These are phyloP conservation scores for Papilio demoleus DNA, from an alignment of 2,888 invertebrate genomes.

Conservation along the genomic window DNA sequence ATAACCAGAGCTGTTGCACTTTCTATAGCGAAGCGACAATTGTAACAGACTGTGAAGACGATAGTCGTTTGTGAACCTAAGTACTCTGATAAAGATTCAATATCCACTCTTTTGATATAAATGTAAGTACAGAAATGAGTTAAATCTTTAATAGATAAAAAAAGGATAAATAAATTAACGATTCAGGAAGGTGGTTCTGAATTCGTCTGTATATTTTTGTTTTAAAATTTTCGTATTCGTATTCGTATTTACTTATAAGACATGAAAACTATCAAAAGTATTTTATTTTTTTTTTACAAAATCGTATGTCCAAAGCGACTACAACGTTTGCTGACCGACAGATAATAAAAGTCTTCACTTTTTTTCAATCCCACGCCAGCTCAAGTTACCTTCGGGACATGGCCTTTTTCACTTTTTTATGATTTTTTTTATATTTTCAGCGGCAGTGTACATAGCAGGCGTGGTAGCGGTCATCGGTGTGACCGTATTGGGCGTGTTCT, in stretches of 20 bases:
- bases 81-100: not conserved
- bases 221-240: not conserved
- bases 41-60: conserved; percentile 2
- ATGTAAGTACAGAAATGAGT: not conserved
- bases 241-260: too few species aligned
- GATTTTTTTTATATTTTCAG: conserved; percentile 70
- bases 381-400: not conserved
- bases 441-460: conserved; percentile 92
- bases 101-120: not conserved
- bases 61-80: not conserved
- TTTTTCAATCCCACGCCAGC: not conserved
- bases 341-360: too few species aligned
- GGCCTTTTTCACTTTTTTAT: not conserved
- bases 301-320: too few species aligned
- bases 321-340: too few species aligned
- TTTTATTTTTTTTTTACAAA: too few species aligned
- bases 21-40: conserved; percentile 32
- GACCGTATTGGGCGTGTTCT: conserved; percentile 88
- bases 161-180: too few species aligned
- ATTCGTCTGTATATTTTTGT: not conserved
- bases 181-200: not conserved
- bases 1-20: conserved; percentile 32
- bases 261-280: too few species aligned
- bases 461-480: conserved; percentile 90
- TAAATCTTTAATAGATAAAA: not conserved